These are phyloP conservation scores for Austrolebias charrua DNA, from an alignment of 2,797 vertebrate species.

Conservation along the genomic window DNA sequence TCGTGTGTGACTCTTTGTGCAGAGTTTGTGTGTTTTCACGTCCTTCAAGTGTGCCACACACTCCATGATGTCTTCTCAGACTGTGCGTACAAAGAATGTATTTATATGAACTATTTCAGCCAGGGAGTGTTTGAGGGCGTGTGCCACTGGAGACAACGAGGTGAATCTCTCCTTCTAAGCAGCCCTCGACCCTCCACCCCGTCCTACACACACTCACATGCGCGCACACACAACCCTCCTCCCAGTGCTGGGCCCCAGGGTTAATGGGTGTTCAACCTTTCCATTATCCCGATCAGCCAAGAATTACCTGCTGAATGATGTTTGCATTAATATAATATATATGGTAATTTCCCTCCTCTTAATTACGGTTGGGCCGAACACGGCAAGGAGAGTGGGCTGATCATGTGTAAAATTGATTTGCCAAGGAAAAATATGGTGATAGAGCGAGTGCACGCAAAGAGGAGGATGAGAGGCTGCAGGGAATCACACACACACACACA, in stretches of 20 bases:
- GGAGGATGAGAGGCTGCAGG: constrained; percentile 76
- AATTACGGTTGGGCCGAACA: constrained; percentile 99
- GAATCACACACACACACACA: constrained; percentile 73
- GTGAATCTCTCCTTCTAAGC: constrained; percentile 89
- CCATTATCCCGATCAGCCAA: constrained; percentile 99
- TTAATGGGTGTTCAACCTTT: constrained; percentile 99
- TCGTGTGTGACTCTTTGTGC: constrained; percentile 21
- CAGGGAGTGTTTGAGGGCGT: constrained; percentile 47
- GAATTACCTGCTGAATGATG: constrained; percentile 99
- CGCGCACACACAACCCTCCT: constrained; percentile 50
- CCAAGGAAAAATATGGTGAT: constrained; percentile 98
- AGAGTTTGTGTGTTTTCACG: constrained; percentile 19
- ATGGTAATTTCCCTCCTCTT: constrained; percentile 99
- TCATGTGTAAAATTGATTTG: constrained; percentile 99
- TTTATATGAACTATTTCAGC: constrained; percentile 62
- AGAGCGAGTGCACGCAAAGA: constrained; percentile 84
- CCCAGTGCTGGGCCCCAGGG: constrained; percentile 92
- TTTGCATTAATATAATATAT: constrained; percentile 99
- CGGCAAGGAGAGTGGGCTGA: constrained; percentile 99
- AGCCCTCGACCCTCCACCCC: constrained; percentile 60
- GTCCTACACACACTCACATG: constrained; percentile 36
- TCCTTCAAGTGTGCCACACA: constrained; percentile 65
- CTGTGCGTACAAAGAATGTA: constrained; percentile 41
- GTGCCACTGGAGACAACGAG: constrained; percentile 88
- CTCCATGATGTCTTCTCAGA: constrained; percentile 29